Conservation (phyloP, 2,797 vertebrate species). For the Tamandua tetradactyla region DNA sequence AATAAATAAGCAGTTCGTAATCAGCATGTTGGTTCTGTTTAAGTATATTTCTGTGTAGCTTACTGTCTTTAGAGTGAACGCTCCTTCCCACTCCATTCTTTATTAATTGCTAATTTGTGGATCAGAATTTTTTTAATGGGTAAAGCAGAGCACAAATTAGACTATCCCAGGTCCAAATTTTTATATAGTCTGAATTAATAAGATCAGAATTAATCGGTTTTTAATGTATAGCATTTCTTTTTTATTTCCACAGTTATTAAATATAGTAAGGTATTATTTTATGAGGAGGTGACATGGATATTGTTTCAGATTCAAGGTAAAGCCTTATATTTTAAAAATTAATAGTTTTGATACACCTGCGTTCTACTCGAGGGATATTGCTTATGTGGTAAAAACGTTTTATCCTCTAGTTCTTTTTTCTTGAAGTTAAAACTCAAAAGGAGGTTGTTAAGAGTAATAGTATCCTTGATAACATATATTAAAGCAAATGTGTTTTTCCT, state of each 20-base stretch:
- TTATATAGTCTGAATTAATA: conserved; percentile 38
- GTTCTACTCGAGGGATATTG: conserved; percentile 11
- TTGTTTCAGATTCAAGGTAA: conserved; percentile 57
- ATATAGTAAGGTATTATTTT: conserved; percentile 6
- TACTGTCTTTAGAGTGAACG: neutral
- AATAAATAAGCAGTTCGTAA: neutral
- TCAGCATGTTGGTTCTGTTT: neutral
- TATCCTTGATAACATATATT: neutral
- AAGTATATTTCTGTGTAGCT: neutral
- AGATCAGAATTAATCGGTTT: conserved; percentile 41
- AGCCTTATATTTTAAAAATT: conserved; percentile 54
- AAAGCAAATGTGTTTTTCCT: neutral
- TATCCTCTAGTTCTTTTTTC: neutral
- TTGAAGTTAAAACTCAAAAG: neutral
- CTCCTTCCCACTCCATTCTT: neutral
- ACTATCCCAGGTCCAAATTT: neutral
- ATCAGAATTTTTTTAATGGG: neutral
- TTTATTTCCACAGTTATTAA: conserved; percentile 38
- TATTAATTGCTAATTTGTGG: conserved; percentile 38
- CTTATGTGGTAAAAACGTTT: conserved; percentile 21
- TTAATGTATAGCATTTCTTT: conserved; percentile 17
- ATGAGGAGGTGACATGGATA: neutral
- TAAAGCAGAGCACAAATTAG: conserved; percentile 11
- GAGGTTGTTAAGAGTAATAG: neutral
- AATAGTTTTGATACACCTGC: neutral